Evolutionary conservation across 1,140 invertebrate genomes (phyloP).

Genomic region (Ceratina japonica): DNA sequence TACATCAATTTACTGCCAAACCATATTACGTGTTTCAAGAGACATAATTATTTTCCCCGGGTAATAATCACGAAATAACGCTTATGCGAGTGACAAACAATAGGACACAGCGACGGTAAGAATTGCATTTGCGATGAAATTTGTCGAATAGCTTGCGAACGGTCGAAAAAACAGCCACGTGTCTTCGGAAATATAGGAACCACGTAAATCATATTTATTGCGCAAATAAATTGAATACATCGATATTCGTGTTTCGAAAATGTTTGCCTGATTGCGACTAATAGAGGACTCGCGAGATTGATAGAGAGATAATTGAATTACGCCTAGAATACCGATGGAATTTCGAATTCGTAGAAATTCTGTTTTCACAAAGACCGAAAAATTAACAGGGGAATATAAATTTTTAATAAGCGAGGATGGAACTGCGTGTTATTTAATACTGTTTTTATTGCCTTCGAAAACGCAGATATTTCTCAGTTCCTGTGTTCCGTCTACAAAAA

Average conservation of each 20-base stretch:
- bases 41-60: constrained; percentile 18
- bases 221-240: too few species aligned
- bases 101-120: too few species aligned
- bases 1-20: constrained; percentile 19
- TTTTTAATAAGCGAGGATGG: not conserved
- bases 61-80: constrained; percentile 7
- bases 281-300: too few species aligned
- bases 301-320: too few species aligned
- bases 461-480: not conserved
- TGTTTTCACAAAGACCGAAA: not conserved
- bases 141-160: not conserved
- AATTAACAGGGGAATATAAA: not conserved
- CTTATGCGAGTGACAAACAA: not conserved
- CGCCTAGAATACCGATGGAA: too few species aligned
- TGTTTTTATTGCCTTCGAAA: constrained; percentile 7
- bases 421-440: not conserved
- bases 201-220: too few species aligned
- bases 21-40: not conserved
- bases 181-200: too few species aligned
- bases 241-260: too few species aligned
- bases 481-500: not conserved
- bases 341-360: not conserved
- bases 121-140: not conserved
- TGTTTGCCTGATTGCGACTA: too few species aligned
- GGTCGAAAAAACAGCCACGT: not conserved